Evolutionary conservation across 2,888 invertebrate species (phyloP).

Genomic region (Drosophila falleni): DNA sequence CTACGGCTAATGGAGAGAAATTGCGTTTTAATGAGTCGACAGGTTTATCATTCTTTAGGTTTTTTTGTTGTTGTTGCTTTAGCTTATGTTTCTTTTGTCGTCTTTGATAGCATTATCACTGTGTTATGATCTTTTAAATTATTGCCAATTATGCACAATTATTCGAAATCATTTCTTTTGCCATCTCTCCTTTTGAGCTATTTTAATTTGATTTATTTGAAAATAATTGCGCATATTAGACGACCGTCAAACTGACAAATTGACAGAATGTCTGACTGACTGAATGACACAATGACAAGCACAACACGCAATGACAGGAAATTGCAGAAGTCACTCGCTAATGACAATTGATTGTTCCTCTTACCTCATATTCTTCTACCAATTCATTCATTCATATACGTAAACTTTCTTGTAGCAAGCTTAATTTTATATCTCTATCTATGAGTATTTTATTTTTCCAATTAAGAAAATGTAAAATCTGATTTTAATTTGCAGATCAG

Average conservation of each 20-base stretch:
- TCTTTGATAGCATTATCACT: constrained; percentile 24
- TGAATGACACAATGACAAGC: constrained; percentile 33
- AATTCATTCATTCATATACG: not conserved
- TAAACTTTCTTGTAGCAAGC: not conserved
- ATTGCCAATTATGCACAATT: constrained; percentile 58
- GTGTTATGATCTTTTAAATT: constrained; percentile 41
- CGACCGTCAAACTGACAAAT: constrained; percentile 24
- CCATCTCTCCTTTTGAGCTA: constrained; percentile 2
- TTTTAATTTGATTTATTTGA: constrained; percentile 52
- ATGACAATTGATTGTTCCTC: constrained; percentile 37
- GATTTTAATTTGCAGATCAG: not conserved
- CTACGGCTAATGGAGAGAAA: constrained; percentile 72
- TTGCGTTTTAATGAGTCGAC: constrained; percentile 77
- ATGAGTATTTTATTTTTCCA: too few relatives aligned
- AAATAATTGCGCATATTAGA: constrained; percentile 56
- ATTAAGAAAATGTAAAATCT: not conserved
- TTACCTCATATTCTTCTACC: constrained; percentile 2
- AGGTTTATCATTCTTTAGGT: constrained; percentile 59
- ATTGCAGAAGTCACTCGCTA: constrained; percentile 34
- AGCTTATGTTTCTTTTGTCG: constrained; percentile 15
- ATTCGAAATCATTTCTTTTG: constrained; percentile 28
- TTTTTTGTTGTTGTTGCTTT: constrained; percentile 20
- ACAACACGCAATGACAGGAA: constrained; percentile 29
- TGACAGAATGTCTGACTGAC: constrained; percentile 32
- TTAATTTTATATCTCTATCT: not conserved